Conservation (phyloP, 2,888 invertebrate species). For the Acanthopleura granulata region DNA sequence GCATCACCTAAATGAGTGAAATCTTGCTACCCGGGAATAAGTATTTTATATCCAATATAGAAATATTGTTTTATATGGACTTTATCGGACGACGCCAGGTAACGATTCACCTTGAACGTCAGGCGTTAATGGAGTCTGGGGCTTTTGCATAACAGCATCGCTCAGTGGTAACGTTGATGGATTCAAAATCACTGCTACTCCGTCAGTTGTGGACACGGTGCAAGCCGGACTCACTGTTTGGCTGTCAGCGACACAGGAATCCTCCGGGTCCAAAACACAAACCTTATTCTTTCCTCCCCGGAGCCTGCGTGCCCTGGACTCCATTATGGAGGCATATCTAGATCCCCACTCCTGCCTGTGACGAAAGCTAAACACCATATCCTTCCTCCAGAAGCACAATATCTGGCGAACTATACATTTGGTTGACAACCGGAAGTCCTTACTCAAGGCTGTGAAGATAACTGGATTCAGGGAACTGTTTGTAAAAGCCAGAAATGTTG, state of each 20-base stretch:
- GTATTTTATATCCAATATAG: too few species aligned
- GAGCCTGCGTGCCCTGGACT: neutral
- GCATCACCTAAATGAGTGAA: too few species aligned
- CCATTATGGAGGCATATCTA: neutral
- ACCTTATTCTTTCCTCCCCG: neutral
- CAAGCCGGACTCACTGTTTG: neutral
- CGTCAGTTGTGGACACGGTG: conserved; percentile 13
- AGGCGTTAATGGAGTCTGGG: too few species aligned
- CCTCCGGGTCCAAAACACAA: neutral
- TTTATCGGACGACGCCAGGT: too few species aligned
- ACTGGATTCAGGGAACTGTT: conserved; percentile 54
- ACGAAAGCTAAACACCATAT: conserved; percentile 11
- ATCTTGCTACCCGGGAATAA: too few species aligned
- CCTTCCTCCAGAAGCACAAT: conserved; percentile 9
- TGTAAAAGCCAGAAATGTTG: conserved; percentile 48
- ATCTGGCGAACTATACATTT: conserved; percentile 6
- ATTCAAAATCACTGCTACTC: neutral
- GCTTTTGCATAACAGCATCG: too few species aligned
- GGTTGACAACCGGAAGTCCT: conserved; percentile 39
- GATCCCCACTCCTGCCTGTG: neutral
- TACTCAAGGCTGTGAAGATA: conserved; percentile 48
- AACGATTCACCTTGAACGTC: too few species aligned
- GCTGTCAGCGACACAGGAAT: neutral
- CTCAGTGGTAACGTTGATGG: too few species aligned
- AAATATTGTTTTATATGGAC: too few species aligned